phyloP scores from a whole-genome alignment of 2,888 invertebrate genomes.

The Scaptomyza flava region DNA sequence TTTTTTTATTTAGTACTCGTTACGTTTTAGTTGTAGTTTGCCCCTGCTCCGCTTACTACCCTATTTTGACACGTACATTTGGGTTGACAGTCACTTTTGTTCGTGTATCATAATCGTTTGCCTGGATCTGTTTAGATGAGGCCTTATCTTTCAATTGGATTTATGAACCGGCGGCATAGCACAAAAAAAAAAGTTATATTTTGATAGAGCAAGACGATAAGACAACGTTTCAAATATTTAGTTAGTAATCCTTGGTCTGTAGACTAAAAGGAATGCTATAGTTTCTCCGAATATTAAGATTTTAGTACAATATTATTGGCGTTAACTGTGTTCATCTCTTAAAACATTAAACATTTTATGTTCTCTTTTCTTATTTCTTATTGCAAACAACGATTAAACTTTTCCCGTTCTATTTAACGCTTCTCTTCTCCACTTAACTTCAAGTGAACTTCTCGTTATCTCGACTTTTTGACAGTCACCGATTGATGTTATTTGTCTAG shows the following conservation, averaged over 20 bases:
- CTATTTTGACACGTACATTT: conserved; percentile 69
- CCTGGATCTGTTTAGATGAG: conserved; percentile 36
- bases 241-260: too few species aligned
- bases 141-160: conserved; percentile 31
- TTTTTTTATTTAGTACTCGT: conserved; percentile 35
- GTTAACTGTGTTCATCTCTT: too few species aligned
- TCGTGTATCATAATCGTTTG: conserved; percentile 72
- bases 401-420: not conserved
- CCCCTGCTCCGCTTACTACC: conserved; percentile 42
- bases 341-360: too few species aligned
- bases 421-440: conserved; percentile 25
- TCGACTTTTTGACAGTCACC: conserved; percentile 8
- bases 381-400: not conserved
- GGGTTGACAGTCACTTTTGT: conserved; percentile 72
- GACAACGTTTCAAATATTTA: not conserved
- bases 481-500: conserved; percentile 6
- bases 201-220: conserved; percentile 41
- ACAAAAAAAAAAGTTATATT: conserved; percentile 17
- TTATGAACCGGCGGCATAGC: conserved; percentile 62
- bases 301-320: too few species aligned
- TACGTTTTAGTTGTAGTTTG: conserved; percentile 28
- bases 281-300: too few species aligned
- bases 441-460: not conserved
- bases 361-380: not conserved
- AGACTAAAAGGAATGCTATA: too few species aligned